Conservation (phyloP, 2,797 vertebrate genomes). For the Linurgus olivaceus region DNA sequence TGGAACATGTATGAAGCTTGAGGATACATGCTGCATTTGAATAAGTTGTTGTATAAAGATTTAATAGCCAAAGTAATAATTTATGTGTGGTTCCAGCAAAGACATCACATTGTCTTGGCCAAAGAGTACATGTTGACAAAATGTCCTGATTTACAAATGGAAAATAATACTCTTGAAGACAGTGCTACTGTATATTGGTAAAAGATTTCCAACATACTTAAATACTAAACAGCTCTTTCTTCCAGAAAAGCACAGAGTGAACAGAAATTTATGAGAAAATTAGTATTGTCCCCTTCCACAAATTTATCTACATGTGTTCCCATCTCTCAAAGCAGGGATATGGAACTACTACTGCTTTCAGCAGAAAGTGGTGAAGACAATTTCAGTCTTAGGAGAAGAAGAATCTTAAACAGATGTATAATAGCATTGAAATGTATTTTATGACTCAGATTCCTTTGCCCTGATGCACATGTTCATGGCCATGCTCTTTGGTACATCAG, state of each 20-base stretch:
- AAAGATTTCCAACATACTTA: background rate
- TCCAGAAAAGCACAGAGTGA: background rate
- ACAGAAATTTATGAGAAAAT: background rate
- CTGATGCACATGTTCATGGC: accelerated
- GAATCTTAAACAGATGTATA: background rate
- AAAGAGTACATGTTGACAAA: background rate
- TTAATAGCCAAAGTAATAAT: constrained; percentile 19
- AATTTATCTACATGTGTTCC: background rate
- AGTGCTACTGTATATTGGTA: background rate
- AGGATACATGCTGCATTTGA: constrained; percentile 4
- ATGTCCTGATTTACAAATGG: constrained; percentile 8
- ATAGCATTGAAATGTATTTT: background rate
- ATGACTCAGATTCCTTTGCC: background rate
- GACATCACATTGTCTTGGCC: background rate
- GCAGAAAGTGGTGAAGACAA: background rate
- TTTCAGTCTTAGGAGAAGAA: background rate
- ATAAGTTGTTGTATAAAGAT: background rate
- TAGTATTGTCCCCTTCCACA: background rate
- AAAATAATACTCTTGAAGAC: background rate
- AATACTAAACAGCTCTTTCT: background rate
- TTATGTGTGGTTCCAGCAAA: background rate
- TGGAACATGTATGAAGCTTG: background rate
- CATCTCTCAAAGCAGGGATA: background rate
- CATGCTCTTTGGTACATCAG: background rate
- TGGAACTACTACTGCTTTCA: background rate